Conservation (phyloP, 2,113 vertebrate genomes). For the Aphyosemion australe region DNA sequence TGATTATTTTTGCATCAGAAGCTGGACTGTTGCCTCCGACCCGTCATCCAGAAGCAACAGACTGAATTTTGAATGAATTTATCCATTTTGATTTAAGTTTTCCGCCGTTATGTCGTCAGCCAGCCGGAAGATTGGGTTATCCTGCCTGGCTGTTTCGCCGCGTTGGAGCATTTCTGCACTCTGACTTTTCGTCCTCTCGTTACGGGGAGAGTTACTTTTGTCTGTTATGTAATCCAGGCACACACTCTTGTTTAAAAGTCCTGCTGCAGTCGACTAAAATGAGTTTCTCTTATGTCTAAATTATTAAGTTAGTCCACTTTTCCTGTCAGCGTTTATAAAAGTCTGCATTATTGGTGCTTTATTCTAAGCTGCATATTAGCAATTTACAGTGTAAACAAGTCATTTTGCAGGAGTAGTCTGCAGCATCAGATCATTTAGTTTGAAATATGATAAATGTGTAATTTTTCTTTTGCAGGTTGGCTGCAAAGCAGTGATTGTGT, state of each 20-base stretch:
- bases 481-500: constrained; percentile 91
- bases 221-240: no score
- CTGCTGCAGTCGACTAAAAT: neutral
- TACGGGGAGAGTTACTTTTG: neutral
- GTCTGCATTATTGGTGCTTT: no score
- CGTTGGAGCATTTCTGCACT: constrained; percentile 3
- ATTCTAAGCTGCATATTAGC: neutral
- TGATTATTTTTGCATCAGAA: no score
- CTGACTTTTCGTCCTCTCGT: neutral
- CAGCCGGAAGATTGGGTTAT: constrained; percentile 16
- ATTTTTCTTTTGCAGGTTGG: constrained; percentile 79
- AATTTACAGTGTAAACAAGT: neutral
- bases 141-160: neutral
- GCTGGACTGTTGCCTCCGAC: no score
- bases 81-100: no score
- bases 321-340: no score
- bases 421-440: neutral
- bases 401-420: no score
- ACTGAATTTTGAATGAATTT: no score
- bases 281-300: neutral
- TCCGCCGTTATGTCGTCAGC: no score
- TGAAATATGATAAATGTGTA: neutral
- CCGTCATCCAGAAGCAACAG: neutral
- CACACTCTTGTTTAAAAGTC: no score
- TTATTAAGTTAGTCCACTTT: no score